Conservation (phyloP, 2,113 vertebrate genomes). For the Drymodes brunneopygia region DNA sequence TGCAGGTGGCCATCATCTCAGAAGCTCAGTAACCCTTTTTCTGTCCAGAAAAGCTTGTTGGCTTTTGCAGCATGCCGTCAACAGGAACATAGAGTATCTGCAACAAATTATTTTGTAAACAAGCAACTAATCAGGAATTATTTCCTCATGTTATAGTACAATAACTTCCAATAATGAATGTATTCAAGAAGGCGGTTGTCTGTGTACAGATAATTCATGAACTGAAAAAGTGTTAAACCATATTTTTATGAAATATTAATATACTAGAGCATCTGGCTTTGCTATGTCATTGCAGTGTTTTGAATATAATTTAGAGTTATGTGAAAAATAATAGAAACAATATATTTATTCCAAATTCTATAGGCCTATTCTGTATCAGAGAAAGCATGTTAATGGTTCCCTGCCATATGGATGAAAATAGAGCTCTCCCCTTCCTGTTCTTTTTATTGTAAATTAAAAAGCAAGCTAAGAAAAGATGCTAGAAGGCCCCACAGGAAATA, state of each 20-base stretch:
- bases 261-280: not conserved
- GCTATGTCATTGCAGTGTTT: not conserved
- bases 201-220: not conserved
- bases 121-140: not conserved
- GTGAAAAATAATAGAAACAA: not conserved
- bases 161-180: not conserved
- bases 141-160: not conserved
- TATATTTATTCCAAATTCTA: not conserved
- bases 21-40: not conserved
- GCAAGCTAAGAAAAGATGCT: not conserved
- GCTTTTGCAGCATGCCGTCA: not conserved
- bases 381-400: not conserved
- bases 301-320: not conserved
- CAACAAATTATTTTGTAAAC: not conserved
- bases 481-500: not conserved
- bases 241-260: not conserved
- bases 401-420: not conserved
- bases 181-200: not conserved
- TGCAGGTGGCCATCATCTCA: not conserved
- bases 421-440: not conserved
- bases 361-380: not conserved
- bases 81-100: not conserved
- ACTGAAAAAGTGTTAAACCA: not conserved
- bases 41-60: not conserved
- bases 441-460: not conserved